These are phyloP conservation scores for Cyphomyrmex costatus DNA, from an alignment of 1,140 invertebrate genomes.

Conservation along the genomic window DNA sequence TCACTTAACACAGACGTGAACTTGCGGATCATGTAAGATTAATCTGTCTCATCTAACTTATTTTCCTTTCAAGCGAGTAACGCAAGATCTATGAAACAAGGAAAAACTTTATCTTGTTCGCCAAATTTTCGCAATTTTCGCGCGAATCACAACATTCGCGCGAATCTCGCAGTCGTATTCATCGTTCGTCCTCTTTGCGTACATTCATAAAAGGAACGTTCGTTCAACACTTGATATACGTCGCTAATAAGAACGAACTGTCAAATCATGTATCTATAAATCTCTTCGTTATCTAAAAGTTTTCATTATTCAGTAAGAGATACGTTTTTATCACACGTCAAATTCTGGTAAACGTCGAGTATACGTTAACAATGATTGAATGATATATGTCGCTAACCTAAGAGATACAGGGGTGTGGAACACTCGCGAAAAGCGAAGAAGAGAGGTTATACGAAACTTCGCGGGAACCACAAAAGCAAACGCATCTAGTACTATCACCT, in stretches of 20 bases:
- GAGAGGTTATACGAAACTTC: constrained; percentile 70
- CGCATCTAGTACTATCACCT: neutral
- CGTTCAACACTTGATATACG: neutral
- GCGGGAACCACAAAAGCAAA: constrained; percentile 59
- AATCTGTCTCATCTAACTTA: neutral
- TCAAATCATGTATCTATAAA: constrained; percentile 30
- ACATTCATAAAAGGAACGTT: neutral
- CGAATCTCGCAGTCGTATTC: constrained; percentile 11
- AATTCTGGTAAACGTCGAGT: neutral
- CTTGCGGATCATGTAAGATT: constrained; percentile 2
- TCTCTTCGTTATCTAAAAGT: neutral
- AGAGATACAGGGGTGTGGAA: constrained; percentile 13
- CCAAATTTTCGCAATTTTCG: neutral
- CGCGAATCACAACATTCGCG: constrained; percentile 36
- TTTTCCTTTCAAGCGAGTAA: neutral
- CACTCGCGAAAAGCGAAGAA: constrained; percentile 24
- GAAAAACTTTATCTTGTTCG: neutral
- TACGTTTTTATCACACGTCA: neutral
- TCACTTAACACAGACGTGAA: constrained; percentile 3
- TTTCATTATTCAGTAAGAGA: constrained; percentile 19
- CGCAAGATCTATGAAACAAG: neutral
- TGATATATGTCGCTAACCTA: constrained; percentile 5
- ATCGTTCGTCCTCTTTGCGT: constrained; percentile 16
- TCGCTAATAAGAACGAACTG: constrained; percentile 22
- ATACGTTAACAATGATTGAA: neutral